A percentile compares a stretch with the other conserved stretches of the same genome.
phyloP scores from a whole-genome alignment of 1,140 invertebrate species.

The Macrosteles quadrilineatus region DNA sequence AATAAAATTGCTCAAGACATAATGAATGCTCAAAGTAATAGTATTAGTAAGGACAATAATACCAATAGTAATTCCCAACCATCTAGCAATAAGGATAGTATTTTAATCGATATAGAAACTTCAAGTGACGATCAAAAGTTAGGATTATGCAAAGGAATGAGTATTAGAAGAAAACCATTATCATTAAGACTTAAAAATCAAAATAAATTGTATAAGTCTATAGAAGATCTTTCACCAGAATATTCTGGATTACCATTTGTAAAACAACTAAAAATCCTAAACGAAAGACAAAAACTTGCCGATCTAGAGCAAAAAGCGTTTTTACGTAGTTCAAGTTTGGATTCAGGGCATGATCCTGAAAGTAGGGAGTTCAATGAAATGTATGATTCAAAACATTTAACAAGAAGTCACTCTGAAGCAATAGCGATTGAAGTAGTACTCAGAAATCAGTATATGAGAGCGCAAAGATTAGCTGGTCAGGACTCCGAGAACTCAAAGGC shows the following conservation, averaged over 20 bases:
- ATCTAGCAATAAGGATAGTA: conserved; percentile 16
- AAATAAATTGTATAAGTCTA: conserved; percentile 62
- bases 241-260: conserved; percentile 85
- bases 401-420: conserved; percentile 64
- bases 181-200: conserved; percentile 14
- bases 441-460: conserved; percentile 31
- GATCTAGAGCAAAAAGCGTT: conserved; percentile 73
- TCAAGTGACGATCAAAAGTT: not conserved
- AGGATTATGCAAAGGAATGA: not conserved
- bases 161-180: conserved; percentile 1
- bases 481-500: not conserved
- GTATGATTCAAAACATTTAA: conserved; percentile 48
- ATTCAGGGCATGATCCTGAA: conserved; percentile 62
- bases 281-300: conserved; percentile 82
- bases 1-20: conserved; percentile 31
- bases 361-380: conserved; percentile 51
- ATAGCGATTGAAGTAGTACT: conserved; percentile 51
- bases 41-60: conserved; percentile 23
- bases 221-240: conserved; percentile 85
- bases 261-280: conserved; percentile 84
- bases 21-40: conserved; percentile 31
- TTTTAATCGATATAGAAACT: conserved; percentile 6
- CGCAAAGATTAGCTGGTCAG: conserved; percentile 2
- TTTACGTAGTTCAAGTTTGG: conserved; percentile 74
- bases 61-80: not conserved